These are phyloP conservation scores for Chymomyza amoena DNA, from an alignment of 2,888 invertebrate species.

Conservation along the genomic window DNA sequence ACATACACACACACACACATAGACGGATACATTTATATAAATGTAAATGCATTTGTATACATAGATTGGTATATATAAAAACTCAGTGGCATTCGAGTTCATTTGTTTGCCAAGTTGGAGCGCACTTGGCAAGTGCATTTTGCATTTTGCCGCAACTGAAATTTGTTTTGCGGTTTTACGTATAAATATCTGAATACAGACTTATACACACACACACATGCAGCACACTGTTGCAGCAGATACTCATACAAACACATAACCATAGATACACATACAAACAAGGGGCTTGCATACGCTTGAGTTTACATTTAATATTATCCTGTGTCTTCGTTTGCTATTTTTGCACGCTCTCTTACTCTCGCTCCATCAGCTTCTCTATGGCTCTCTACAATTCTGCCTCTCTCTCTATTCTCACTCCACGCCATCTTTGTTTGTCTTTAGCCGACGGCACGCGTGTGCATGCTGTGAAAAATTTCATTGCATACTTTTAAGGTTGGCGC, in stretches of 20 bases:
- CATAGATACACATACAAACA: slow-evolving; percentile 20
- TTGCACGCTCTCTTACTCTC: slow-evolving; percentile 9
- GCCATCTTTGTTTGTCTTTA: neutral
- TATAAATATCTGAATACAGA: slow-evolving; percentile 49
- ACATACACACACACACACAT: slow-evolving; percentile 16
- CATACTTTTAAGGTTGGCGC: slow-evolving; percentile 34
- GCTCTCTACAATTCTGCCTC: neutral
- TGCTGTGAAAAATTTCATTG: slow-evolving; percentile 47
- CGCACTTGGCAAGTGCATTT: slow-evolving; percentile 61
- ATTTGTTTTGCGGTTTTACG: slow-evolving; percentile 67
- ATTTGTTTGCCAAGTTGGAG: slow-evolving; percentile 47
- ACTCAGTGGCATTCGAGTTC: slow-evolving; percentile 47
- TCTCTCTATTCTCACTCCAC: neutral
- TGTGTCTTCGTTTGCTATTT: slow-evolving; percentile 26
- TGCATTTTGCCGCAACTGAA: slow-evolving; percentile 63
- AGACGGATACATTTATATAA: slow-evolving; percentile 11
- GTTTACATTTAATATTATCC: slow-evolving; percentile 52
- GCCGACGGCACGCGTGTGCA: slow-evolving; percentile 33
- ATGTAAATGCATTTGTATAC: slow-evolving; percentile 16
- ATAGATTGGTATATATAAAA: slow-evolving; percentile 19
- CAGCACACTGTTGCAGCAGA: too few relatives aligned
- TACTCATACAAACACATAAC: too few relatives aligned
- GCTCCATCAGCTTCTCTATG: neutral
- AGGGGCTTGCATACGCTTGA: slow-evolving; percentile 6
- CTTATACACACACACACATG: slow-evolving; percentile 2